Conservation (phyloP, 2,113 vertebrate species). For the Protobothrops mucrosquamatus region DNA sequence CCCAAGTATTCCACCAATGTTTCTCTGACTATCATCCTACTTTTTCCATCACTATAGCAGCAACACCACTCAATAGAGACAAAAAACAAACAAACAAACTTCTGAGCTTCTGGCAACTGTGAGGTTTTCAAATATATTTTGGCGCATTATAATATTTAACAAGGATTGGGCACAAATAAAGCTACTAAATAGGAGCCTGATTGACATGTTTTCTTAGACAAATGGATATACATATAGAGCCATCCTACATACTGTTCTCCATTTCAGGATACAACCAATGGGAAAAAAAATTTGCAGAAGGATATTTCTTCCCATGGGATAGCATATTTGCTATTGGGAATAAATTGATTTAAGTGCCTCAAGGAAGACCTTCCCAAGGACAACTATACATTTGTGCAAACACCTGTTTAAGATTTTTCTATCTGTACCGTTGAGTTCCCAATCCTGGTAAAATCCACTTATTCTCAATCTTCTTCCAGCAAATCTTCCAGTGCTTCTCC, state of each 20-base stretch:
- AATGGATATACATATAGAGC: background rate
- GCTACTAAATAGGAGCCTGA: background rate
- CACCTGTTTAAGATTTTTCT: background rate
- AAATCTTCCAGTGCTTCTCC: background rate
- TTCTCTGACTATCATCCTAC: no score
- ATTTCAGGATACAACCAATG: background rate
- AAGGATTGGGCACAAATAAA: background rate
- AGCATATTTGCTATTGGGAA: background rate
- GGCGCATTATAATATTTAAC: background rate
- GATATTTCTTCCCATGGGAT: background rate
- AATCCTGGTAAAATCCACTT: background rate
- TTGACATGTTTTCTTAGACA: background rate
- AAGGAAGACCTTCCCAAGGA: background rate
- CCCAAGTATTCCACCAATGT: background rate
- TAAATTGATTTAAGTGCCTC: background rate
- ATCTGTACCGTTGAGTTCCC: background rate
- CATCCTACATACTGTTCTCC: background rate
- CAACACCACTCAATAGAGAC: no score
- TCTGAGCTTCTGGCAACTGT: background rate
- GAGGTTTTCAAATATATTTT: background rate
- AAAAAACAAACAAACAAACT: background rate
- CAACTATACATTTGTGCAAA: background rate
- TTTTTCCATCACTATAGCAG: background rate
- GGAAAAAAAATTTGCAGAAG: background rate
- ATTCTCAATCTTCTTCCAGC: background rate